A percentile compares a stretch with the other conserved stretches of the same genome.
phyloP scores from a whole-genome alignment of 2,113 vertebrate genomes.

The Bungarus multicinctus region DNA sequence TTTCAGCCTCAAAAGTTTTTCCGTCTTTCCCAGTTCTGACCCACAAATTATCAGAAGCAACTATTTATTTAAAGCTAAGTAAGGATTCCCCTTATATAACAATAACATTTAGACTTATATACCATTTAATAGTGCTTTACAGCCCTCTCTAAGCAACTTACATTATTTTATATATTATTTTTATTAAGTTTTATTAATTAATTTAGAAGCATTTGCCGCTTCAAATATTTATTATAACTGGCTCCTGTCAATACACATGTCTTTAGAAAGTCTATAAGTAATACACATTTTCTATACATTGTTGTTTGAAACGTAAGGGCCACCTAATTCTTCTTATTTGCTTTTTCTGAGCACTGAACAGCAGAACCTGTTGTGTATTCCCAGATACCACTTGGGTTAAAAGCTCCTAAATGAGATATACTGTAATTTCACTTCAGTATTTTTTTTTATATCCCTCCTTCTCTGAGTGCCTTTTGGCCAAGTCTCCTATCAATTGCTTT shows the following conservation, averaged over 20 bases:
- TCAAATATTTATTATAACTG: slow-evolving; percentile 1
- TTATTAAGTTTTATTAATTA: background rate
- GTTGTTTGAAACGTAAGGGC: background rate
- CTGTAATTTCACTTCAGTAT: background rate
- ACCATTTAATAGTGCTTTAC: background rate
- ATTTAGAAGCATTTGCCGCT: background rate
- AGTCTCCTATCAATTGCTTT: background rate
- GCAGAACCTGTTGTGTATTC: background rate
- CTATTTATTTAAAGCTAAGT: background rate
- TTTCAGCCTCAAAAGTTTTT: background rate
- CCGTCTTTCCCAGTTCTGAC: background rate
- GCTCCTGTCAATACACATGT: slow-evolving; percentile 13
- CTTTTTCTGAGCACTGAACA: background rate
- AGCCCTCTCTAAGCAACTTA: background rate
- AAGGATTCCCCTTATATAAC: background rate
- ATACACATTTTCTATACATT: background rate
- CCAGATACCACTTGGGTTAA: background rate
- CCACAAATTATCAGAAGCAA: background rate
- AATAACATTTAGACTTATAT: background rate
- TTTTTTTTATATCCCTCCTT: background rate
- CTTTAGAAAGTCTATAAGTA: background rate
- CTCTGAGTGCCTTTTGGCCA: background rate
- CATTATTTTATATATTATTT: background rate
- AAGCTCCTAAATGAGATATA: background rate
- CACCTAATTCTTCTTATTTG: background rate